These are phyloP conservation scores for Parus major DNA, from an alignment of 2,113 vertebrate species.

Conservation along the genomic window DNA sequence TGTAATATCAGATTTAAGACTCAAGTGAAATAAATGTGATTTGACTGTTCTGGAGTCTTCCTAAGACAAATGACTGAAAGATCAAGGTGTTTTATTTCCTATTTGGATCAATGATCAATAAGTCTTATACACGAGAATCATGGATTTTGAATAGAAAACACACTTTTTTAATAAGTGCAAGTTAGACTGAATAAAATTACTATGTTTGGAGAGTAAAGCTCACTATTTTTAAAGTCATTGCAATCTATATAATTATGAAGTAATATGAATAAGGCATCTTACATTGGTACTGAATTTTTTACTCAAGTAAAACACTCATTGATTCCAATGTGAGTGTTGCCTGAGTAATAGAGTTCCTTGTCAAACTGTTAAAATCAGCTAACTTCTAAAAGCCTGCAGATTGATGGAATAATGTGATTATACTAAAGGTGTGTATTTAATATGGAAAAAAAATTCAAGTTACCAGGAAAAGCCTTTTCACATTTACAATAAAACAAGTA, in stretches of 20 bases:
- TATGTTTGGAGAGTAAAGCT: slow-evolving; percentile 21
- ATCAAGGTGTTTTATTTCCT: slow-evolving; percentile 57
- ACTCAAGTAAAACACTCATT: slow-evolving; percentile 38
- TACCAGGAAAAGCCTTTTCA: slow-evolving; percentile 7
- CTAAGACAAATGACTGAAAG: slow-evolving; percentile 40
- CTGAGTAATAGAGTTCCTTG: slow-evolving; percentile 44
- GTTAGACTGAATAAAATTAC: neutral
- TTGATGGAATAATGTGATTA: neutral
- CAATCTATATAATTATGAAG: slow-evolving; percentile 17
- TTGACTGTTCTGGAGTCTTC: slow-evolving; percentile 33
- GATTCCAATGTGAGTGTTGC: slow-evolving; percentile 39
- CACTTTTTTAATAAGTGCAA: slow-evolving; percentile 8
- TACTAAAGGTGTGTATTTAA: slow-evolving; percentile 1
- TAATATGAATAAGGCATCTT: slow-evolving; percentile 58
- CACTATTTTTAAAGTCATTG: slow-evolving; percentile 22
- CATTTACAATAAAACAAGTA: slow-evolving; percentile 35
- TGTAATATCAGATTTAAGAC: neutral
- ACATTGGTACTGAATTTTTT: slow-evolving; percentile 29
- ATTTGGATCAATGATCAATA: slow-evolving; percentile 42
- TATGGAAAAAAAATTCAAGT: neutral
- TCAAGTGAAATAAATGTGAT: neutral
- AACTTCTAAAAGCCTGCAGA: slow-evolving; percentile 26
- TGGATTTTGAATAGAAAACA: neutral
- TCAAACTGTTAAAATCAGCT: slow-evolving; percentile 42
- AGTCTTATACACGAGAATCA: neutral